These are phyloP conservation scores for Acheta domesticus DNA, from an alignment of 2,888 invertebrate genomes.

Conservation along the genomic window DNA sequence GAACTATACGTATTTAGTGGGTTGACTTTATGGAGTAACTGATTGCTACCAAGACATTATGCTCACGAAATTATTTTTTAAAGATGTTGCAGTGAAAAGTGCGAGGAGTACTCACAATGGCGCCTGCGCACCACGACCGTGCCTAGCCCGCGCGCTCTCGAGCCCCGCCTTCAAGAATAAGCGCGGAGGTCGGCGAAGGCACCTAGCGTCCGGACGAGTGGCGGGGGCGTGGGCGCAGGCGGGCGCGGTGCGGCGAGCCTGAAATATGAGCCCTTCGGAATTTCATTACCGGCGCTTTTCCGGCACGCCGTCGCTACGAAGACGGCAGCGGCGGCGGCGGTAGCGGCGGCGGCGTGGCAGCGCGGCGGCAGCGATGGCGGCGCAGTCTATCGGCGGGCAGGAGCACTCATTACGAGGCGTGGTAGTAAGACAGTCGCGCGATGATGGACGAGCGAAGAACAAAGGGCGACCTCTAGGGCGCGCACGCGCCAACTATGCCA, in stretches of 20 bases:
- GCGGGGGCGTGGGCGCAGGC: background rate
- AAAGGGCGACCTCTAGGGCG: background rate
- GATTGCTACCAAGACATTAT: too few relatives aligned
- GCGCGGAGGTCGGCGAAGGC: too few relatives aligned
- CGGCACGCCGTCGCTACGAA: background rate
- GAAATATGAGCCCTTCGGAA: conserved; percentile 2
- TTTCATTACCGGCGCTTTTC: conserved; percentile 18
- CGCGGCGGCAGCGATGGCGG: background rate
- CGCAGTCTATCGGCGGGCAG: background rate
- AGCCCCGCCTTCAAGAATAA: too few relatives aligned
- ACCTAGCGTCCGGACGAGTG: background rate
- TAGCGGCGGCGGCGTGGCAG: background rate
- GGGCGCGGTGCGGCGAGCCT: background rate
- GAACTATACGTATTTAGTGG: too few relatives aligned
- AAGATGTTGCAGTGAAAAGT: too few relatives aligned
- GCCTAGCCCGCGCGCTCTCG: too few relatives aligned
- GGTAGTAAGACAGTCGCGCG: background rate
- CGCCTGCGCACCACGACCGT: too few relatives aligned
- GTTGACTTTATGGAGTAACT: too few relatives aligned
- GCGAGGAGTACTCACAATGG: too few relatives aligned
- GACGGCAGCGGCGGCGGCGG: background rate
- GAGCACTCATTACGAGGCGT: background rate
- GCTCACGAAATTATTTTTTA: too few relatives aligned
- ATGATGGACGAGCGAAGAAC: background rate
- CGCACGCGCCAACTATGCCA: background rate